Evolutionary conservation across 1,140 invertebrate species (phyloP).

Genomic region (Plectrocnemia conspersa): DNA sequence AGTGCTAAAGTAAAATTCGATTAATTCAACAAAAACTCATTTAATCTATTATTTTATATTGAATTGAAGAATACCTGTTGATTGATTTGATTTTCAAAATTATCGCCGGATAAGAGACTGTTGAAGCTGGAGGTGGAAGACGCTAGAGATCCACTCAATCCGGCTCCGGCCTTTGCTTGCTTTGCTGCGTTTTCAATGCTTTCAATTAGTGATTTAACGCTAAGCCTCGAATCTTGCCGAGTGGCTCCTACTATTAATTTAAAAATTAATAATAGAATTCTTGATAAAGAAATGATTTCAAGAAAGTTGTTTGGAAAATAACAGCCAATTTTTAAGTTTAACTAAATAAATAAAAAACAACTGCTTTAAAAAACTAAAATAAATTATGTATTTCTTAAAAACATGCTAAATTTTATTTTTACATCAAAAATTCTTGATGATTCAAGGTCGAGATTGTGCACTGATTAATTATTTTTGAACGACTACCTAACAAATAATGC

Average conservation of each 20-base stretch:
- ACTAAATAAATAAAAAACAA: no score
- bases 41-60: background rate
- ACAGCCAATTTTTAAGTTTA: no score
- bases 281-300: no score
- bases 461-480: no score
- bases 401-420: no score
- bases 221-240: conserved; percentile 73
- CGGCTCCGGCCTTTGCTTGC: conserved; percentile 68
- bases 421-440: no score
- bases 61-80: no score
- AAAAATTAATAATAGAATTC: background rate
- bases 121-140: conserved; percentile 48
- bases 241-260: conserved; percentile 33
- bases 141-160: conserved; percentile 37
- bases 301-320: no score
- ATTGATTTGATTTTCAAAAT: conserved; percentile 20
- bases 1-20: conserved; percentile 3
- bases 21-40: background rate
- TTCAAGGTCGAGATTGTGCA: no score
- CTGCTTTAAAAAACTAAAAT: no score
- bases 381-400: no score
- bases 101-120: conserved; percentile 36
- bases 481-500: no score
- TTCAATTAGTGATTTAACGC: conserved; percentile 84
- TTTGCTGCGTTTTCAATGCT: conserved; percentile 86